Evolutionary conservation across 1,140 invertebrate genomes (phyloP).

Genomic region (Harlomillsia oculata): DNA sequence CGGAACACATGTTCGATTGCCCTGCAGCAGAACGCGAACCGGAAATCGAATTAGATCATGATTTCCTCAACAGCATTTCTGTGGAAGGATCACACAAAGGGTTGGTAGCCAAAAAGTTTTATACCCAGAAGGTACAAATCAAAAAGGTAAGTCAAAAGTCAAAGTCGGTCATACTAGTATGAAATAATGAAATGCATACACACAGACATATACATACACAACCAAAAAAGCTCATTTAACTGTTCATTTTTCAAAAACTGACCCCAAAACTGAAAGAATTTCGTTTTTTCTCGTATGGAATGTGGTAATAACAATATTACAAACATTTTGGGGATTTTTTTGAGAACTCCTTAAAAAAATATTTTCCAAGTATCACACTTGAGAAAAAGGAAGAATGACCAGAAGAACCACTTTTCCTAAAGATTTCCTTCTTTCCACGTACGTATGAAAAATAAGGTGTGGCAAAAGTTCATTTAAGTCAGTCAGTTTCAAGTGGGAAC

Average conservation of each 20-base stretch:
- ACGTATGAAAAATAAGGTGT: background rate
- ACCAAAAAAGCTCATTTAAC: no score
- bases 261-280: no score
- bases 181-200: no score
- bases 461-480: background rate
- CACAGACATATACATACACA: no score
- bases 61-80: constrained; percentile 38
- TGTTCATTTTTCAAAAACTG: no score
- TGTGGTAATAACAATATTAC: no score
- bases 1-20: constrained; percentile 97
- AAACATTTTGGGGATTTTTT: no score
- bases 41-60: constrained; percentile 33
- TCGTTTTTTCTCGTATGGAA: no score
- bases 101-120: constrained; percentile 70
- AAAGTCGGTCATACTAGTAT: background rate
- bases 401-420: no score
- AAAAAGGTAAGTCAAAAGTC: background rate
- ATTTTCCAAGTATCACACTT: no score
- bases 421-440: background rate
- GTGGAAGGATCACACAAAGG: constrained; percentile 50
- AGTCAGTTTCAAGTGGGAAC: background rate
- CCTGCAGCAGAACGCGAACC: constrained; percentile 40
- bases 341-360: no score
- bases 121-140: constrained; percentile 48
- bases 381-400: no score